A percentile compares a stretch with the other conserved stretches of the same genome.
These are phyloP conservation scores for Lycaena phlaeas DNA, from an alignment of 2,888 invertebrate species.

Conservation along the genomic window DNA sequence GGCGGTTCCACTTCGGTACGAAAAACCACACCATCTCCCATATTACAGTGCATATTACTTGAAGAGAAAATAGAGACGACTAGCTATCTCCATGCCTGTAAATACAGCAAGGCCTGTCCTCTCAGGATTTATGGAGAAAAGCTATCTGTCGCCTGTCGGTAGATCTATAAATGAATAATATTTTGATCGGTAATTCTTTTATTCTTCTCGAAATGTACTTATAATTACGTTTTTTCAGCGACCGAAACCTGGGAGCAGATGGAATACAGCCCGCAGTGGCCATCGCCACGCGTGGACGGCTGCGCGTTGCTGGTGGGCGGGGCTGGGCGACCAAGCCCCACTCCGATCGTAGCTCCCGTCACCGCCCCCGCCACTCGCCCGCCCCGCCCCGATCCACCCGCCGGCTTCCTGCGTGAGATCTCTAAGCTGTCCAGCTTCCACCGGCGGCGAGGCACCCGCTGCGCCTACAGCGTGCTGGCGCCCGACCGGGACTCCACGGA, in stretches of 20 bases:
- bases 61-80: too few species aligned
- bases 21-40: neutral
- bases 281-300: constrained; percentile 79
- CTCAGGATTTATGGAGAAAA: too few species aligned
- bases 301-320: constrained; percentile 77
- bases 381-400: constrained; percentile 46
- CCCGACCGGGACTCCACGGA: constrained; percentile 78
- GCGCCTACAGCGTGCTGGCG: constrained; percentile 79
- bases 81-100: too few species aligned
- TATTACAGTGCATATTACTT: too few species aligned
- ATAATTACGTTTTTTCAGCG: constrained; percentile 59
- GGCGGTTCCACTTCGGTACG: constrained; percentile 87
- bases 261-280: constrained; percentile 73
- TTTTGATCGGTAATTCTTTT: too few species aligned
- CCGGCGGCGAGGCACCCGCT: constrained; percentile 78
- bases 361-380: constrained; percentile 24
- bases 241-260: constrained; percentile 85
- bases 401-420: constrained; percentile 76
- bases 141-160: too few species aligned
- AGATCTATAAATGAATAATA: too few species aligned
- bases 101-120: too few species aligned
- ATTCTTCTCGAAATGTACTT: too few species aligned
- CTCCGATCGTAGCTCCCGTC: constrained; percentile 23
- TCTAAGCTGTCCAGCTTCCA: constrained; percentile 80
- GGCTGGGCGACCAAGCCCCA: constrained; percentile 56